These are phyloP conservation scores for Drosophila meridiana DNA, from an alignment of 2,888 invertebrate genomes.

Conservation along the genomic window DNA sequence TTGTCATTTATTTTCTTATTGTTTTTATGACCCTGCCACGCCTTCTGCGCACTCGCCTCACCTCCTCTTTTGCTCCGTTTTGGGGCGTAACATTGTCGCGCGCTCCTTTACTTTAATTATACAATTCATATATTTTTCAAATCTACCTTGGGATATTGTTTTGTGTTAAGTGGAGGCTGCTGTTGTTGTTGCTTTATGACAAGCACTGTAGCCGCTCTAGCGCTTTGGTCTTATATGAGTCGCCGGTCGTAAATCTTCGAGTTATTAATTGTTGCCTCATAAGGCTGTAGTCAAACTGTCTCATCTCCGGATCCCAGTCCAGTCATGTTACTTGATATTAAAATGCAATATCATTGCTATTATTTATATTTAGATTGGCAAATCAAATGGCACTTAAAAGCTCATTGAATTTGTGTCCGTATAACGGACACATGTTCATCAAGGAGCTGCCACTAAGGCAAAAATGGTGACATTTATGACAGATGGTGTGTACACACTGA, in stretches of 20 bases:
- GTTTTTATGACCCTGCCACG: constrained; percentile 61
- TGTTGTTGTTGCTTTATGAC: constrained; percentile 55
- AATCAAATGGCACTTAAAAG: neutral
- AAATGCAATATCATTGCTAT: neutral
- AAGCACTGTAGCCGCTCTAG: constrained; percentile 53
- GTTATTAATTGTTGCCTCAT: constrained; percentile 67
- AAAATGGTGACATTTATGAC: neutral
- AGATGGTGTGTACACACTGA: neutral
- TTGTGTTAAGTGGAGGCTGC: constrained; percentile 38
- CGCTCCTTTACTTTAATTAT: constrained; percentile 65
- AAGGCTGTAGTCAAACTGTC: constrained; percentile 7
- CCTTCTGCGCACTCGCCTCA: constrained; percentile 25
- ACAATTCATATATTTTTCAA: constrained; percentile 59
- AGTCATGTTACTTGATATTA: neutral
- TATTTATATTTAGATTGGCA: neutral
- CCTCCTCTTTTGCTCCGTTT: constrained; percentile 8
- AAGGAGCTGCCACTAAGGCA: constrained; percentile 7
- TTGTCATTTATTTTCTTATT: constrained; percentile 25
- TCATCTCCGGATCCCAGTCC: neutral
- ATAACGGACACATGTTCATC: neutral
- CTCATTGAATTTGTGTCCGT: neutral
- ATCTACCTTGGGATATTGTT: constrained; percentile 39
- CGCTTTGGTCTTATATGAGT: constrained; percentile 54
- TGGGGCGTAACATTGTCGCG: constrained; percentile 30
- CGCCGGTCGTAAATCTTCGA: constrained; percentile 63